A percentile compares a stretch with the other conserved stretches of the same genome.
These are phyloP conservation scores for Mactromeris polynyma DNA, from an alignment of 2,888 invertebrate genomes.

Conservation along the genomic window DNA sequence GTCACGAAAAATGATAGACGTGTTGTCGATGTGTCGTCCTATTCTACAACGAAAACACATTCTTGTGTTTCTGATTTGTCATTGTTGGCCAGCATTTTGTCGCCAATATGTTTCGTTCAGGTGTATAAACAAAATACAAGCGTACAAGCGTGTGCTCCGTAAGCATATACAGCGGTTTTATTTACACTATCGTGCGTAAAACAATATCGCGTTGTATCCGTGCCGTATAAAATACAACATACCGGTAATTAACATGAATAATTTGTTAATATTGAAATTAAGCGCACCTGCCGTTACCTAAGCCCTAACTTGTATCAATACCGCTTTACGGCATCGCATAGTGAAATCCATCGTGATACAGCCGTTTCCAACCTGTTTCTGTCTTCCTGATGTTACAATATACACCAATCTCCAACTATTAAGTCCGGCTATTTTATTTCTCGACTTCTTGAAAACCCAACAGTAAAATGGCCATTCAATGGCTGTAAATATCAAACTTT, in stretches of 20 bases:
- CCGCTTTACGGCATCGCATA: too few relatives aligned
- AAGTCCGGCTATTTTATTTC: not conserved
- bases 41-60: conserved; percentile 19
- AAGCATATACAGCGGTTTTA: not conserved
- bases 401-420: not conserved
- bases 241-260: not conserved
- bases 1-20: conserved; percentile 36
- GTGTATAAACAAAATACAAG: not conserved
- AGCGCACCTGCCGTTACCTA: too few relatives aligned
- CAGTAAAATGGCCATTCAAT: conserved; percentile 25
- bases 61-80: conserved; percentile 32
- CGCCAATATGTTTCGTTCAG: not conserved
- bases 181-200: not conserved
- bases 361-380: not conserved
- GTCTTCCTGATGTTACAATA: not conserved
- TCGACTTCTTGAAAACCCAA: conserved; percentile 3
- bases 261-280: not conserved
- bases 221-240: not conserved
- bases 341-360: not conserved
- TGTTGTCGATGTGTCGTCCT: conserved; percentile 31
- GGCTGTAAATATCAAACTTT: conserved; percentile 55
- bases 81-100: not conserved
- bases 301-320: too few relatives aligned
- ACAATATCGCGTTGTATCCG: not conserved
- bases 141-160: not conserved